Percentiles rank a stretch among this genome's conserved stretches.
Conservation (phyloP, 2,888 invertebrate genomes). For the Drosophila gaucha region DNA sequence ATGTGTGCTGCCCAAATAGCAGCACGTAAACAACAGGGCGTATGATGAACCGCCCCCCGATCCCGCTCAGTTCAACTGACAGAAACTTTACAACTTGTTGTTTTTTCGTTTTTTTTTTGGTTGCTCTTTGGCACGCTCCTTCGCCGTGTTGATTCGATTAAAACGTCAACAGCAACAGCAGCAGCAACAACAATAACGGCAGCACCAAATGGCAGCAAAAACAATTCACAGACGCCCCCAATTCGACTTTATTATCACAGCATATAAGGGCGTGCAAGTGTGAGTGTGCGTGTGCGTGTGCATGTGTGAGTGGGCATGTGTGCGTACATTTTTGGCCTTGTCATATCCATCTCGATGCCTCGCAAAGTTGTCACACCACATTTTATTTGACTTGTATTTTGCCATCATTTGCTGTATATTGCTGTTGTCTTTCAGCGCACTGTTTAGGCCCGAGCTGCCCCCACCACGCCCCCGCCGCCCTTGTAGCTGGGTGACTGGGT, state of each 20-base stretch:
- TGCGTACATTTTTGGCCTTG: conserved; percentile 54
- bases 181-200: conserved; percentile 23
- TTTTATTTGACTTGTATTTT: conserved; percentile 70
- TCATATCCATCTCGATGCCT: conserved; percentile 72
- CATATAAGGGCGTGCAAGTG: conserved; percentile 15
- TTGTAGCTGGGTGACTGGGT: not conserved
- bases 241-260: conserved; percentile 53
- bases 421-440: conserved; percentile 41
- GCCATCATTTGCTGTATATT: conserved; percentile 53
- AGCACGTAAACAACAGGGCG: conserved; percentile 58
- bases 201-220: conserved; percentile 46
- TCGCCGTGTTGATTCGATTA: conserved; percentile 74
- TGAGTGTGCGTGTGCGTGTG: conserved; percentile 2
- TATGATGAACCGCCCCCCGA: conserved; percentile 30
- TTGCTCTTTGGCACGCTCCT: conserved; percentile 54
- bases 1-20: conserved; percentile 31
- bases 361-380: conserved; percentile 75
- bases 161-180: conserved; percentile 69
- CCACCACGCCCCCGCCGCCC: not conserved
- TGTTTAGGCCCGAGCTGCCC: conserved; percentile 40
- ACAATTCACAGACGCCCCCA: conserved; percentile 65
- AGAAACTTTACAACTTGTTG: conserved; percentile 70
- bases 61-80: conserved; percentile 36
- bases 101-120: conserved; percentile 24
- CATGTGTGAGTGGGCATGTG: conserved; percentile 10